phyloP scores from a whole-genome alignment of 2,797 vertebrate genomes.

The Setipinna tenuifilis region DNA sequence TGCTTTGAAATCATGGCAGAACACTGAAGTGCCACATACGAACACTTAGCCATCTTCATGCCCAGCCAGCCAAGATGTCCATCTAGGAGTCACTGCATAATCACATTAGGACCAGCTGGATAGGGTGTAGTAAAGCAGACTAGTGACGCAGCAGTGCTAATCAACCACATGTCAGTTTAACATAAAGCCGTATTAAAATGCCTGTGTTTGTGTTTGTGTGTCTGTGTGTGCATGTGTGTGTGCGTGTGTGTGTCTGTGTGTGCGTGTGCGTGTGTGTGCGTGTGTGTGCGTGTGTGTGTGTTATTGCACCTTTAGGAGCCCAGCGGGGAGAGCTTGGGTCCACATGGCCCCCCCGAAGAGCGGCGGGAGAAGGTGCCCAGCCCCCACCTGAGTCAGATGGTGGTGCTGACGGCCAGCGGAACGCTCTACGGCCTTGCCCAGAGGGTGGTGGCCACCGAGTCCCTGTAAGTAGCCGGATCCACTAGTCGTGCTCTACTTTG shows the following conservation, averaged over 20 bases:
- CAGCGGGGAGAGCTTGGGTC: conserved; percentile 75
- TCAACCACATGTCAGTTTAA: not conserved
- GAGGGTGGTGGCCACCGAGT: conserved; percentile 96
- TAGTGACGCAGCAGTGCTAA: not conserved
- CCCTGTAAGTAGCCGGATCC: conserved; percentile 82
- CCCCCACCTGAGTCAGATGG: conserved; percentile 93
- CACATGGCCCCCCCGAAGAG: conserved; percentile 86
- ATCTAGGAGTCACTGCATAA: not conserved
- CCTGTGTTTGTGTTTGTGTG: not conserved
- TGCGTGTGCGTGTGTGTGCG: no score
- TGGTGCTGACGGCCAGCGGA: conserved; percentile 85
- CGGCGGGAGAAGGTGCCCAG: conserved; percentile 96
- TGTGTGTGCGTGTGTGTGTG: no score
- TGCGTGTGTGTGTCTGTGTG: conserved; percentile 19
- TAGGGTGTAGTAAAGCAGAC: not conserved
- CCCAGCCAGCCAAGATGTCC: not conserved
- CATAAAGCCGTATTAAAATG: not conserved
- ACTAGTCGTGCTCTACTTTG: not conserved
- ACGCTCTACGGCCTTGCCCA: conserved; percentile 91
- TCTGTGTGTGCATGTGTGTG: conserved; percentile 8
- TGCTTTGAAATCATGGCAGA: not conserved
- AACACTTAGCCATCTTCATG: not conserved
- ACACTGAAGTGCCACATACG: not conserved
- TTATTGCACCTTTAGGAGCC: conserved; percentile 76
- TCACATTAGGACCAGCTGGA: not conserved